phyloP scores from a whole-genome alignment of 2,797 vertebrate genomes.

The Parauchenoglanis punctatus region DNA sequence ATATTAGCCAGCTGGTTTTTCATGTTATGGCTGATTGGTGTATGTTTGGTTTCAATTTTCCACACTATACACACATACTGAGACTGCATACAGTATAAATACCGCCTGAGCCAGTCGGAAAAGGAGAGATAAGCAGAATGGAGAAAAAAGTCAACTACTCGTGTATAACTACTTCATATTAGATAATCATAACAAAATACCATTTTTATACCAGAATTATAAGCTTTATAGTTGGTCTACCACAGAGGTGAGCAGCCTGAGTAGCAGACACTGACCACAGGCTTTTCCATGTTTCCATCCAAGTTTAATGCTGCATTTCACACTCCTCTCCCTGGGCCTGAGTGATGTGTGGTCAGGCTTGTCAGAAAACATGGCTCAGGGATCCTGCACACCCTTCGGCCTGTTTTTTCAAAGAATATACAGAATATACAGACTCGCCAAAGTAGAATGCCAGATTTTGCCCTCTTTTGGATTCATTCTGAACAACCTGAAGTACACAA shows the following conservation, averaged over 20 bases:
- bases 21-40: no score
- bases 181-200: not conserved
- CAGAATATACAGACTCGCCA: not conserved
- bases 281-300: not conserved
- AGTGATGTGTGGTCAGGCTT: not conserved
- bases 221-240: not conserved
- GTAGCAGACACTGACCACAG: not conserved
- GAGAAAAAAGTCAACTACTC: not conserved
- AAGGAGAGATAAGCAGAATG: not conserved
- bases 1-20: no score
- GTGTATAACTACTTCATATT: not conserved
- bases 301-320: not conserved
- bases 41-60: not conserved
- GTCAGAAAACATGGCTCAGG: constrained; percentile 29
- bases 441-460: not conserved
- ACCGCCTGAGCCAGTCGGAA: not conserved
- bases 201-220: not conserved
- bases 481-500: not conserved
- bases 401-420: not conserved
- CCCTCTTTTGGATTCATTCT: not conserved
- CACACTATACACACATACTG: not conserved
- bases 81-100: not conserved
- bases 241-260: not conserved
- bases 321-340: not conserved
- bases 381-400: constrained; percentile 10